Conservation (phyloP, 2,888 invertebrate species). For the Lampropteryx suffumata region DNA sequence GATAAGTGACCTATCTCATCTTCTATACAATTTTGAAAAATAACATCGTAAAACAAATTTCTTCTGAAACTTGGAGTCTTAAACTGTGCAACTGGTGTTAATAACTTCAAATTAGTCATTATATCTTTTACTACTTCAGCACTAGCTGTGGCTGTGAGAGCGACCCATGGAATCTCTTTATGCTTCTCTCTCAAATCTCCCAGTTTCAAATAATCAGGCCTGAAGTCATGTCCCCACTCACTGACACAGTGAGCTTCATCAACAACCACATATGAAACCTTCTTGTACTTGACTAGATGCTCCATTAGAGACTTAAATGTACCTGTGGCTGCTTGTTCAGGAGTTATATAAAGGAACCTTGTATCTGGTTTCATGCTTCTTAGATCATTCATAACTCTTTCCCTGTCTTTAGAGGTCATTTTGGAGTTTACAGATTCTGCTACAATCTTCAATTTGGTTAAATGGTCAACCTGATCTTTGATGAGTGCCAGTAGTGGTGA, state of each 20-base stretch:
- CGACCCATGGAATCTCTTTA: conserved; percentile 91
- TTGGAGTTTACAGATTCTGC: conserved; percentile 97
- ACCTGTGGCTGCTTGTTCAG: conserved; percentile 95
- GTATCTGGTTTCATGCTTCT: conserved; percentile 88
- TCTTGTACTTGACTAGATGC: conserved; percentile 87
- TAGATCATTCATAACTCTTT: conserved; percentile 90
- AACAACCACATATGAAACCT: conserved; percentile 94
- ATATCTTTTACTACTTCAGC: conserved; percentile 92
- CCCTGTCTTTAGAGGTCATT: conserved; percentile 89
- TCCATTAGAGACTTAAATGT: conserved; percentile 87
- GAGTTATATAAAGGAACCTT: conserved; percentile 96
- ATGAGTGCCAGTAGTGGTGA: conserved; percentile 98
- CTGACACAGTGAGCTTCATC: conserved; percentile 99
- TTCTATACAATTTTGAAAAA: conserved; percentile 92
- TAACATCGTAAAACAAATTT: conserved; percentile 97
- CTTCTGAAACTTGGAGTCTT: conserved; percentile 94
- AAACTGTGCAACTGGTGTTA: conserved; percentile 87
- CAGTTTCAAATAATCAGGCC: conserved; percentile 96
- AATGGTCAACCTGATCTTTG: conserved; percentile 97
- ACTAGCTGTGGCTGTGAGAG: conserved; percentile 97
- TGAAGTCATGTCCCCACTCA: conserved; percentile 99
- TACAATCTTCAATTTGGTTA: conserved; percentile 88
- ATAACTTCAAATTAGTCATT: conserved; percentile 86
- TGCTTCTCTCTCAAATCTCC: conserved; percentile 84
- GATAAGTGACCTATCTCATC: conserved; percentile 92